Conservation (phyloP, 2,797 vertebrate species). For the Meriones psammophilus region DNA sequence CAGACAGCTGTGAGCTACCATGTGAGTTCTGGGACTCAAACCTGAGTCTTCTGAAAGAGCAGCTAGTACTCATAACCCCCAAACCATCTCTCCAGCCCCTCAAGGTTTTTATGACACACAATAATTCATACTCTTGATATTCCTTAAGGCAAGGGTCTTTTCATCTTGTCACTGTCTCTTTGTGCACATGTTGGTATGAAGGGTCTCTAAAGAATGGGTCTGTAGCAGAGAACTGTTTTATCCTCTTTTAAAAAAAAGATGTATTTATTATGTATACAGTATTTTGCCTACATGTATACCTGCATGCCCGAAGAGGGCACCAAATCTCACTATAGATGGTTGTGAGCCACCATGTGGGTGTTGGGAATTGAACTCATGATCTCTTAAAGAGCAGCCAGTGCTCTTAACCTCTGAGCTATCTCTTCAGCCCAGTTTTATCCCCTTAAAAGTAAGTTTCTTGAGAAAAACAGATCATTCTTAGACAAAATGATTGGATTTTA, state of each 20-base stretch:
- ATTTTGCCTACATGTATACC: too few species aligned
- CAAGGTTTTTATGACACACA: background rate
- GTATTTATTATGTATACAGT: too few species aligned
- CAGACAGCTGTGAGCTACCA: background rate
- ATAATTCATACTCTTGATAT: background rate
- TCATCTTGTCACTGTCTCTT: background rate
- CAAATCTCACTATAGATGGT: too few species aligned
- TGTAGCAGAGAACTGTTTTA: conserved; percentile 57
- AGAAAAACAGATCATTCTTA: conserved; percentile 42
- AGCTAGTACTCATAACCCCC: background rate
- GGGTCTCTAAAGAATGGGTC: background rate
- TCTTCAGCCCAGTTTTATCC: background rate
- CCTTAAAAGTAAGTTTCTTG: conserved; percentile 23
- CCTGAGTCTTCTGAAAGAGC: background rate
- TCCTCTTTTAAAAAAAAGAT: background rate
- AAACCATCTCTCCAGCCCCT: background rate
- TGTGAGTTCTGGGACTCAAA: background rate
- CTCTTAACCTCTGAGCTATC: too few species aligned
- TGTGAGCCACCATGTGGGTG: too few species aligned
- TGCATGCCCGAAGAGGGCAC: too few species aligned
- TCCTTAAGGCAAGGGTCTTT: background rate
- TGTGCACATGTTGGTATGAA: background rate
- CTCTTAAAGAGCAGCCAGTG: too few species aligned
- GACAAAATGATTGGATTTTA: conserved; percentile 35
- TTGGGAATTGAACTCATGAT: too few species aligned